phyloP scores from a whole-genome alignment of 2,113 vertebrate species.

The Scortum barcoo region DNA sequence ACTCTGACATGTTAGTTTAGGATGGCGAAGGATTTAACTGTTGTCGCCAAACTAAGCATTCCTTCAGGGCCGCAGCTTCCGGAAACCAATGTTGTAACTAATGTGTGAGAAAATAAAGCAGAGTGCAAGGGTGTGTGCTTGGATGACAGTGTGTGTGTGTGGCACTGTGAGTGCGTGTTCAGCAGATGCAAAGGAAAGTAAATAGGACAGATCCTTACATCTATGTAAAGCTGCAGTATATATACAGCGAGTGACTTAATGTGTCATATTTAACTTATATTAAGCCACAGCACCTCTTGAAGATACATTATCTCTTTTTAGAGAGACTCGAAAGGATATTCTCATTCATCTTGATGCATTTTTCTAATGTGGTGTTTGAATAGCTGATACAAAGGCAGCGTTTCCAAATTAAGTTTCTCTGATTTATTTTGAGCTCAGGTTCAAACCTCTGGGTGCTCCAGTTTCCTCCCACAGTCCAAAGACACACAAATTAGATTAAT shows the following conservation, averaged over 20 bases:
- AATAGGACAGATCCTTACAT: slow-evolving; percentile 6
- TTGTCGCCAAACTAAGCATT: slow-evolving; percentile 55
- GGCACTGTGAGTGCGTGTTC: not conserved
- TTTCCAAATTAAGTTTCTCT: not conserved
- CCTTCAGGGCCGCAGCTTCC: slow-evolving; percentile 24
- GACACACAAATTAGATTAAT: not conserved
- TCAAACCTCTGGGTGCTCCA: not conserved
- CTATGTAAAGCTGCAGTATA: not conserved
- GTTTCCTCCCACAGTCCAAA: slow-evolving; percentile 7
- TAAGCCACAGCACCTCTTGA: not conserved
- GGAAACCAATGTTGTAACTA: slow-evolving; percentile 67
- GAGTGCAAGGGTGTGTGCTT: slow-evolving; percentile 14
- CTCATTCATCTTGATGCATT: not conserved
- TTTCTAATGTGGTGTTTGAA: slow-evolving; percentile 5
- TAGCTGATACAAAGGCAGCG: not conserved
- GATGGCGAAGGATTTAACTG: slow-evolving; percentile 26
- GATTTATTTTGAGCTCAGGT: slow-evolving; percentile 4
- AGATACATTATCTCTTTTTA: slow-evolving; percentile 1
- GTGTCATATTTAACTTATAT: not conserved
- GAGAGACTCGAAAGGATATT: not conserved
- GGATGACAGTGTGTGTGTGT: not conserved
- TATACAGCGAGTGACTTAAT: not conserved
- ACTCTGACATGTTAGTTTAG: slow-evolving; percentile 37
- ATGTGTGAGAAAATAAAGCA: slow-evolving; percentile 57
- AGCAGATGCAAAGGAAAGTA: slow-evolving; percentile 10